Evolutionary conservation across 2,113 vertebrate species (phyloP).

Genomic region (Crotalus tigris): DNA sequence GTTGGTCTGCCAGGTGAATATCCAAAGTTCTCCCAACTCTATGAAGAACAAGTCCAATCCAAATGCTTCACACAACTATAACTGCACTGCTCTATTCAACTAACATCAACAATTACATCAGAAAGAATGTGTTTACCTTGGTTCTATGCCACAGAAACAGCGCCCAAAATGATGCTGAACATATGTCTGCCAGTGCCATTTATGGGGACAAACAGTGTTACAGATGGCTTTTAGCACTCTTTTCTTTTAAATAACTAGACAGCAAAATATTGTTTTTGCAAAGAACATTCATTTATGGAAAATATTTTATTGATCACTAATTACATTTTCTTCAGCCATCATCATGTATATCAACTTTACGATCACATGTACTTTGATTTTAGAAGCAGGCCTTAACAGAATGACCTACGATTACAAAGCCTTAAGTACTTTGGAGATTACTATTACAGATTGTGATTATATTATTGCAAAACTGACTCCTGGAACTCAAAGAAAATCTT

Average conservation of each 20-base stretch:
- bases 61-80: conserved; percentile 69
- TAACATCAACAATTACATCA: conserved; percentile 78
- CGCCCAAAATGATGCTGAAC: conserved; percentile 73
- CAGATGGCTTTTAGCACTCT: conserved; percentile 73
- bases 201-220: conserved; percentile 74
- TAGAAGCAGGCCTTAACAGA: neutral
- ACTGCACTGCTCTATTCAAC: conserved; percentile 65
- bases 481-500: neutral
- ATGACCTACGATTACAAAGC: neutral
- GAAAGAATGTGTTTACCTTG: conserved; percentile 78
- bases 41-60: conserved; percentile 65
- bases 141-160: conserved; percentile 69
- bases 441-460: neutral
- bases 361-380: neutral
- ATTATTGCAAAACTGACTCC: neutral
- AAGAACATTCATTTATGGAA: conserved; percentile 60
- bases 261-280: conserved; percentile 49
- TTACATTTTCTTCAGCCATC: neutral
- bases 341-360: neutral
- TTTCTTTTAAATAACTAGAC: conserved; percentile 37
- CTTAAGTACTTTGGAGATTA: neutral
- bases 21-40: conserved; percentile 57
- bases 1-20: conserved; percentile 63
- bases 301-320: conserved; percentile 35
- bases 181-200: conserved; percentile 68